phyloP scores from a whole-genome alignment of 2,888 invertebrate genomes.

The Heterodera filipjevi region DNA sequence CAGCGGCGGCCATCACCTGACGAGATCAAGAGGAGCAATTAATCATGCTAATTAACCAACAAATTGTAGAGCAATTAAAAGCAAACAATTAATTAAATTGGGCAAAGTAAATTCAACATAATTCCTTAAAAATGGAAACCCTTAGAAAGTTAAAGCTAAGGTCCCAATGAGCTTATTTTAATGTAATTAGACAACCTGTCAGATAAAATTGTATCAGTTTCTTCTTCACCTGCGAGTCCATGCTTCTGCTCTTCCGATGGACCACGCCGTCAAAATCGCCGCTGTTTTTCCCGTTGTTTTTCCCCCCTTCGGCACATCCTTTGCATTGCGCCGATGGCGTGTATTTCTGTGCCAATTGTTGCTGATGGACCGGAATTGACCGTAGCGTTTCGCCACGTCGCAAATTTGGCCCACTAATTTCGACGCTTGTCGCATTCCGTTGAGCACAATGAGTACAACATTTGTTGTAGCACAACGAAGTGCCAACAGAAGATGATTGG shows the following conservation, averaged over 20 bases:
- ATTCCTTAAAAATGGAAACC: too few relatives aligned
- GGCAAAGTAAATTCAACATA: too few relatives aligned
- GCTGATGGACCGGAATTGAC: background rate
- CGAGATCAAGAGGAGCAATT: too few relatives aligned
- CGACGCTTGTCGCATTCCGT: background rate
- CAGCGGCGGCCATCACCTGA: slow-evolving; percentile 31
- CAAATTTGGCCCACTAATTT: background rate
- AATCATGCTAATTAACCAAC: too few relatives aligned
- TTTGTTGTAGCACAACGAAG: background rate
- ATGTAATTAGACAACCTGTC: too few relatives aligned
- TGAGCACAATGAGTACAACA: background rate
- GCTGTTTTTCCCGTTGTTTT: too few relatives aligned
- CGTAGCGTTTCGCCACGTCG: slow-evolving; percentile 15
- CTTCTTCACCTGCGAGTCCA: slow-evolving; percentile 57
- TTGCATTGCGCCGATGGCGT: background rate
- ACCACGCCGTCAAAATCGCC: slow-evolving; percentile 34
- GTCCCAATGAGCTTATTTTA: too few relatives aligned
- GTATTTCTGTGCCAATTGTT: slow-evolving; percentile 13
- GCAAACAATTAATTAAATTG: too few relatives aligned
- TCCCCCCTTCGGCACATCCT: background rate
- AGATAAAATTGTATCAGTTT: background rate
- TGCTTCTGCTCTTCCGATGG: slow-evolving; percentile 62
- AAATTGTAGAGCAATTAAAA: too few relatives aligned
- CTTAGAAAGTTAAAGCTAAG: too few relatives aligned
- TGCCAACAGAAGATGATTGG: too few relatives aligned